Conservation (phyloP, 2,113 vertebrate species). For the Nanorana parkeri region DNA sequence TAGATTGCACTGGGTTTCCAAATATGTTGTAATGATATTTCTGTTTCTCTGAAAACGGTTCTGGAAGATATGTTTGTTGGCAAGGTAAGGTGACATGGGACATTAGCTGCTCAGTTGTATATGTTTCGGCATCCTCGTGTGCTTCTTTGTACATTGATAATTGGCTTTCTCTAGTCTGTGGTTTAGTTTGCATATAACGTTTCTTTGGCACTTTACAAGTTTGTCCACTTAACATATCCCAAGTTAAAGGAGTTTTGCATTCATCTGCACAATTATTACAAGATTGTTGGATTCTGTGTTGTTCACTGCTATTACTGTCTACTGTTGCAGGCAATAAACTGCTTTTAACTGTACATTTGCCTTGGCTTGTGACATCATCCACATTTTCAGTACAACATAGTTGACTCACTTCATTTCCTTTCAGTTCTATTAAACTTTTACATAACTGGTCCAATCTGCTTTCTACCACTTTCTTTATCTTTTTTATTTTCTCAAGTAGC, state of each 20-base stretch:
- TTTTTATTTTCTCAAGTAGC: constrained; percentile 16
- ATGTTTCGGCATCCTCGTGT: constrained; percentile 67
- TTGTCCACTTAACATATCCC: constrained; percentile 64
- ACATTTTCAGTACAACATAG: rapidly evolving
- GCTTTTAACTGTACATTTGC: constrained; percentile 35
- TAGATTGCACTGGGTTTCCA: constrained; percentile 75
- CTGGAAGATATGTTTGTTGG: constrained; percentile 72
- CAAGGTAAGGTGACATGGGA: constrained; percentile 71
- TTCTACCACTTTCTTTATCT: constrained; percentile 58
- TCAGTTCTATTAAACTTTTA: neutral
- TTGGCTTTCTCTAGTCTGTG: constrained; percentile 66
- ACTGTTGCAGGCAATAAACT: constrained; percentile 10
- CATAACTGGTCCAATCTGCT: constrained; percentile 27
- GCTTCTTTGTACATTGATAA: constrained; percentile 73
- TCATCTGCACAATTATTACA: neutral
- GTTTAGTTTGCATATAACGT: constrained; percentile 71
- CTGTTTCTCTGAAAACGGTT: constrained; percentile 73
- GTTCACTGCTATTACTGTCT: neutral
- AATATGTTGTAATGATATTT: constrained; percentile 73
- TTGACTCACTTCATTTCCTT: rapidly evolving
- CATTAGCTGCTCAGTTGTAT: constrained; percentile 70
- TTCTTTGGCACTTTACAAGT: constrained; percentile 55
- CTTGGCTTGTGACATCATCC: rapidly evolving
- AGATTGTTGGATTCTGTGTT: neutral
- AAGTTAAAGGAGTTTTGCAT: neutral